Percentiles rank a stretch among this genome's conserved stretches.
phyloP scores from a whole-genome alignment of 2,797 vertebrate species.

The Halcyon badia region DNA sequence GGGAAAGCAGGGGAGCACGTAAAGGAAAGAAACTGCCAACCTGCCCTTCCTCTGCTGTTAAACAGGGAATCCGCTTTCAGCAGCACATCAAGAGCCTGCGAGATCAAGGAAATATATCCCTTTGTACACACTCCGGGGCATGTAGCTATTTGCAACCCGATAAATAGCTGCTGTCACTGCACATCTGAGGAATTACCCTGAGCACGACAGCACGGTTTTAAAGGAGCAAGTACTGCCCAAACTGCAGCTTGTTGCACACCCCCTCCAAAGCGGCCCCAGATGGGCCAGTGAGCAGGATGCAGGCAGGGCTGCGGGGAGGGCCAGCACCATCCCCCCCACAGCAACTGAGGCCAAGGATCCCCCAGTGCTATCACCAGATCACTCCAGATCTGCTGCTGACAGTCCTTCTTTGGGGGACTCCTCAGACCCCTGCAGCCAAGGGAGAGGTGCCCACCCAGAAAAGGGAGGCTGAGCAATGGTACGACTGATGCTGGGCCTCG shows the following conservation, averaged over 20 bases:
- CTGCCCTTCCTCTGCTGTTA: neutral
- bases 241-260: neutral
- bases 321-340: neutral
- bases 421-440: neutral
- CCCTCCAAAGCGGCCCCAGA: neutral
- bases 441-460: rapidly evolving
- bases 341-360: neutral
- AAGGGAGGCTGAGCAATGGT: neutral
- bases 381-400: neutral
- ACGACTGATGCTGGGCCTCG: rapidly evolving
- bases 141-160: neutral
- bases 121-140: neutral
- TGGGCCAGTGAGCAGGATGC: rapidly evolving
- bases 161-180: constrained; percentile 11
- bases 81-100: neutral
- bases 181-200: neutral
- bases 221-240: neutral
- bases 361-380: neutral
- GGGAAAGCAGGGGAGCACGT: neutral
- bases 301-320: rapidly evolving
- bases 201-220: neutral
- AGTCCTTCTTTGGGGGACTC: neutral
- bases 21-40: neutral
- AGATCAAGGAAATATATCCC: constrained; percentile 12
- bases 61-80: neutral